Base-by-base conservation (phyloP, 2,797 vertebrate genomes). In the Phylloscopus collybita region DNA sequence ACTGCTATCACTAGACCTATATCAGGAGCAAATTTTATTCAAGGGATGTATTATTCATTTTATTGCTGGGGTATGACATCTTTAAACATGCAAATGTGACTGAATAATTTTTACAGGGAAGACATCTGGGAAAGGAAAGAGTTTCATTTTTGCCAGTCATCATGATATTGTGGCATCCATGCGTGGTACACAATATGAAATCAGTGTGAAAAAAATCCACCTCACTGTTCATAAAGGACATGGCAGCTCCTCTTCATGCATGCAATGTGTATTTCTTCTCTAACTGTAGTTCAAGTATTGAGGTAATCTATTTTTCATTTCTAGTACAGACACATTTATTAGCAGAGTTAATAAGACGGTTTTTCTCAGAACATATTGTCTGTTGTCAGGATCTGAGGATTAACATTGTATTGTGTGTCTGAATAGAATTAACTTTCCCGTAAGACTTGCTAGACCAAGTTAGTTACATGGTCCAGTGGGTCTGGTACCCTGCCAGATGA, bases 301-400 rank as follows among this genome's bases (percentile, higher is more conserved):
- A 92, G 50, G 78, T 76, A 92, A 95, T 82, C 64, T 87, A 32
- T 86, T 92, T 88, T 93, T 84, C 80, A 79, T 95, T 93, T 94
- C 89, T 56, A 91, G 53, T 61, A 81, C 34, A 93, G 88, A 73
- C 71, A 81, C 76, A 74, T 95, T 96, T 95, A 95, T 95, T 95
- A 96, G 64, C 50, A 64, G 57, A 92, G 80, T 80, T 95, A 96
- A 90, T 93, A 92, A 95, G 93, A 94, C 65, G 80, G 64, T 64
- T 86, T 93, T 86, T 84, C 83, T 91, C 50, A 86, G 80, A 90
- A 88, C 53, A 53, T 80, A 82, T 13, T 82, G 59, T 88, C 86
- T 86, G 34, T 80, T 92, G 88, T 92, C 93, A 93, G 80, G 88
- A 95, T 95, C 50, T 81, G 84, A 88, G 86, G 83, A 94, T 90